A percentile compares a stretch with the other conserved stretches of the same genome.
These are phyloP conservation scores for Myocastor coypus DNA, from an alignment of 2,113 vertebrate species.

Conservation along the genomic window DNA sequence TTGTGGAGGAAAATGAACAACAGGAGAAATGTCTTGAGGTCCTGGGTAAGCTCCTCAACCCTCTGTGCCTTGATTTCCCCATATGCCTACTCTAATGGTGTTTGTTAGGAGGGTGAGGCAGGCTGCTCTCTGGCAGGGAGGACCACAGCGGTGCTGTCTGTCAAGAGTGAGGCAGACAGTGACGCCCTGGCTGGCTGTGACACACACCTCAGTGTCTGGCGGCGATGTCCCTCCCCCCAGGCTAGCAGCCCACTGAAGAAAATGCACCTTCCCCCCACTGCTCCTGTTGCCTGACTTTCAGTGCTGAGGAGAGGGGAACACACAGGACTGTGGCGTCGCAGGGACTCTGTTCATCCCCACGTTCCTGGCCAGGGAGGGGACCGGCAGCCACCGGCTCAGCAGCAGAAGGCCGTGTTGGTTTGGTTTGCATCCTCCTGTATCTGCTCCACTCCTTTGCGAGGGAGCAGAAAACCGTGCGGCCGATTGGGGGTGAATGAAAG, in stretches of 20 bases:
- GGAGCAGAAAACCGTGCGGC: too few relatives aligned
- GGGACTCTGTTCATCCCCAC: neutral
- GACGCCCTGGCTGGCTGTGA: fast-evolving
- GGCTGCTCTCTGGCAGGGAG: neutral
- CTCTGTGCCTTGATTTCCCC: neutral
- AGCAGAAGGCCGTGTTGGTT: neutral
- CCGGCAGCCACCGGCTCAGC: fast-evolving
- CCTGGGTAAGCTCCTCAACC: neutral
- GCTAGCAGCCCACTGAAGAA: too few relatives aligned
- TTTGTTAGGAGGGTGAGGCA: fast-evolving
- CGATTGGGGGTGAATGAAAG: neutral
- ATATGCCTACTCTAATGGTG: neutral
- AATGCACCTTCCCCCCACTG: too few relatives aligned
- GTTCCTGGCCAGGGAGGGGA: neutral
- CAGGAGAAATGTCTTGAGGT: neutral
- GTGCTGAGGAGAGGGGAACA: neutral
- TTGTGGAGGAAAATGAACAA: fast-evolving
- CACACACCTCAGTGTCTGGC: fast-evolving
- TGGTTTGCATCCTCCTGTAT: neutral
- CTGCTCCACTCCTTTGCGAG: neutral
- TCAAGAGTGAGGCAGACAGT: neutral
- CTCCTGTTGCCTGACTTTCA: neutral
- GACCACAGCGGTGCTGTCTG: too few relatives aligned
- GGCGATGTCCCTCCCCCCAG: neutral
- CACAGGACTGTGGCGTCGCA: neutral